Evolutionary conservation across 2,797 vertebrate genomes (phyloP).

Genomic region (Phoxinus dragarum): DNA sequence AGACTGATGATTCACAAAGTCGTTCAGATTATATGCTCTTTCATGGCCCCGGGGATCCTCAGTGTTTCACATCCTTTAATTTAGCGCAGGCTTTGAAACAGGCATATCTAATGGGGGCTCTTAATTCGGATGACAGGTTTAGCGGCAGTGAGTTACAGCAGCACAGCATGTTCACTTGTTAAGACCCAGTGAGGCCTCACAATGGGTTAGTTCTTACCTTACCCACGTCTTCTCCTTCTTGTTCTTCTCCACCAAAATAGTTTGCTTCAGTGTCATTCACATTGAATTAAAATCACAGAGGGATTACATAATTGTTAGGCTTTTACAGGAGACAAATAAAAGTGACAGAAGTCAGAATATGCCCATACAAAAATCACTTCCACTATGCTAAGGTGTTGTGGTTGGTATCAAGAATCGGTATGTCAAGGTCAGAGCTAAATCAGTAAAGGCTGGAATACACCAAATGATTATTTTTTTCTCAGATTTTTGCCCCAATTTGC

Average conservation of each 20-base stretch:
- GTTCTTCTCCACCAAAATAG: neutral
- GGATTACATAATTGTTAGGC: neutral
- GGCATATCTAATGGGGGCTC: constrained; percentile 80
- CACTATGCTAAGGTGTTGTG: neutral
- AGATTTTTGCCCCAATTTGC: neutral
- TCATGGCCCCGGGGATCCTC: constrained; percentile 68
- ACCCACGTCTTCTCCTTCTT: neutral
- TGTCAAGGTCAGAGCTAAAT: neutral
- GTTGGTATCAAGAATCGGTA: neutral
- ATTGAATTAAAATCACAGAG: neutral
- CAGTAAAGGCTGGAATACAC: neutral
- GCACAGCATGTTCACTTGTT: constrained; percentile 70
- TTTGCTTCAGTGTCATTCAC: constrained; percentile 29
- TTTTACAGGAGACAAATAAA: neutral
- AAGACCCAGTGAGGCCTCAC: constrained; percentile 69
- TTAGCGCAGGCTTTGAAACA: constrained; percentile 71
- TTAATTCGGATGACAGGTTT: constrained; percentile 83
- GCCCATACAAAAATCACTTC: neutral
- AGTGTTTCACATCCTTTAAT: constrained; percentile 74
- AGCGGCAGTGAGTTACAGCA: constrained; percentile 80
- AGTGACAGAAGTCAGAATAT: constrained; percentile 7
- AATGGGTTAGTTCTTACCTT: constrained; percentile 62
- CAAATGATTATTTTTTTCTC: neutral
- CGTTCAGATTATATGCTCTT: constrained; percentile 76
- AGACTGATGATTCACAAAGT: constrained; percentile 79